Evolutionary conservation across 1,140 invertebrate genomes (phyloP).

Genomic region (Lethocerus indicus): DNA sequence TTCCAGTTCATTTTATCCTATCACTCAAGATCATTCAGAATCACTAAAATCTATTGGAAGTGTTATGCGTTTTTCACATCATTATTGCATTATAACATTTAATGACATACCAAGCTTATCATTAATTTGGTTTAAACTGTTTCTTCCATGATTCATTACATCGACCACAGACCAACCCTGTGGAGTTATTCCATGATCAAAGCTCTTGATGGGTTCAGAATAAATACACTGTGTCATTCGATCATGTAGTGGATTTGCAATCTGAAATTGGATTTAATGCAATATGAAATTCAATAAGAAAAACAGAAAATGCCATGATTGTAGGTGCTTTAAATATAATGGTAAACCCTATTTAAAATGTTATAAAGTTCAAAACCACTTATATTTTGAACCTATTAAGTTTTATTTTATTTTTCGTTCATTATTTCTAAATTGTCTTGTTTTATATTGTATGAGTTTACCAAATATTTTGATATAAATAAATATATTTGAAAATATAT

Average conservation of each 20-base stretch:
- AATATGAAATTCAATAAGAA: neutral
- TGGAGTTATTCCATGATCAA: conserved; percentile 46
- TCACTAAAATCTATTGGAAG: too few relatives aligned
- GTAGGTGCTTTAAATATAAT: neutral
- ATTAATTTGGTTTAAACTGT: conserved; percentile 71
- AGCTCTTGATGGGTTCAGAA: conserved; percentile 46
- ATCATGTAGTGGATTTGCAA: conserved; percentile 55
- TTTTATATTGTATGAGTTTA: too few relatives aligned
- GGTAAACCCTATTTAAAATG: neutral
- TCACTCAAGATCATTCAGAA: too few relatives aligned
- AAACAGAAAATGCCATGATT: neutral
- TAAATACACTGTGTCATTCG: conserved; percentile 70
- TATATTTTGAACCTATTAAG: neutral
- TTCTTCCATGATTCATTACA: conserved; percentile 51
- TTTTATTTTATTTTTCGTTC: neutral
- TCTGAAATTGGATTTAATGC: conserved; percentile 22
- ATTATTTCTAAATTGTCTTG: too few relatives aligned
- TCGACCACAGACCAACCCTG: conserved; percentile 71
- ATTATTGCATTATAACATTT: too few relatives aligned
- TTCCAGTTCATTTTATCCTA: too few relatives aligned
- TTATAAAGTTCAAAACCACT: neutral
- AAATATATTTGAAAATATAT: too few relatives aligned
- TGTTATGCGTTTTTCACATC: too few relatives aligned
- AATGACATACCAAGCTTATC: conserved; percentile 63
- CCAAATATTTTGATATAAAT: too few relatives aligned